phyloP scores from a whole-genome alignment of 37 sponge, comb jelly and placozoan genomes.

The Trichoplax adhaerens region DNA sequence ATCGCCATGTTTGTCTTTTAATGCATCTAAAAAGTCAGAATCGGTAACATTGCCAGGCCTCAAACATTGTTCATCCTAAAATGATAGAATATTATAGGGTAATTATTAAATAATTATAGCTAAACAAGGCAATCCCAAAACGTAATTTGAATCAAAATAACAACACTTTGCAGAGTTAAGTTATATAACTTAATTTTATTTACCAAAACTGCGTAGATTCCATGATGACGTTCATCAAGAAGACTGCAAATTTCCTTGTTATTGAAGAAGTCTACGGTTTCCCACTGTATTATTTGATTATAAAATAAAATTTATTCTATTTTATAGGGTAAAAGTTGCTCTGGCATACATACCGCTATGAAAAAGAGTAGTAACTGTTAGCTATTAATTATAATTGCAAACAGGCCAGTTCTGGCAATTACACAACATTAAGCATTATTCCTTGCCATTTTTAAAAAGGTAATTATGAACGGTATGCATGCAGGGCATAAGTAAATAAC shows the following conservation, averaged over 20 bases:
- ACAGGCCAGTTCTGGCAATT: too few species aligned
- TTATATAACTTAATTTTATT: neutral
- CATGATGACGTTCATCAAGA: conserved; percentile 63
- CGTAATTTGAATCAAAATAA: too few species aligned
- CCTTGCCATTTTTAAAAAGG: too few species aligned
- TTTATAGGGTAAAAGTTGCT: too few species aligned
- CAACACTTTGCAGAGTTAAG: neutral
- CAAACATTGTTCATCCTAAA: conserved; percentile 64
- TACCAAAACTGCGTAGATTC: conserved; percentile 49
- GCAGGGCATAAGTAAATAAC: too few species aligned
- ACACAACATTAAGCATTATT: too few species aligned
- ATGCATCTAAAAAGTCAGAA: conserved; percentile 37
- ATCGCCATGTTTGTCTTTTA: conserved; percentile 25
- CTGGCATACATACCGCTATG: too few species aligned
- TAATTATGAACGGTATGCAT: too few species aligned
- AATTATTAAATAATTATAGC: neutral
- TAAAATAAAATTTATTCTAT: too few species aligned
- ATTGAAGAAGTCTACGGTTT: conserved; percentile 64
- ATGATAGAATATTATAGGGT: neutral
- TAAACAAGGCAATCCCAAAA: too few species aligned
- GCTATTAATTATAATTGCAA: too few species aligned
- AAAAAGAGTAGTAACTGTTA: too few species aligned
- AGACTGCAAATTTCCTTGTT: conserved; percentile 74
- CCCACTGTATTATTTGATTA: conserved; percentile 33
- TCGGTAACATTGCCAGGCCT: conserved; percentile 59